phyloP scores from a whole-genome alignment of 2,888 invertebrate genomes.

The Limnephilus marmoratus region DNA sequence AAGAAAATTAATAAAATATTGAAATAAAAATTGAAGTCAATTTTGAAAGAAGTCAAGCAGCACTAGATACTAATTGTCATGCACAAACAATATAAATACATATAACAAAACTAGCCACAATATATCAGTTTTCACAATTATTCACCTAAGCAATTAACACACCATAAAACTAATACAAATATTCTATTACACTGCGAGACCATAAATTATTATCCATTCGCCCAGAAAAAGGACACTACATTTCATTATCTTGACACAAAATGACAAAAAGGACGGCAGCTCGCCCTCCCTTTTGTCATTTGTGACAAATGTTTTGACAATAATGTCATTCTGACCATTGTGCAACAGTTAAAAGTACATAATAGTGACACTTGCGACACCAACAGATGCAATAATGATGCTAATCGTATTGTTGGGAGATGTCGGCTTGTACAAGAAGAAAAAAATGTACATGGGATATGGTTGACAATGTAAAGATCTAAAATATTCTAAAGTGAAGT shows the following conservation, averaged over 20 bases:
- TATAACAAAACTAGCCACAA: neutral
- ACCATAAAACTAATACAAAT: neutral
- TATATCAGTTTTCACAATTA: neutral
- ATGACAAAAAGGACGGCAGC: neutral
- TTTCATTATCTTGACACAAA: neutral
- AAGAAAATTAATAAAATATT: too few relatives aligned
- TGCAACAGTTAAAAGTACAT: conserved; percentile 50
- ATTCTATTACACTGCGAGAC: neutral
- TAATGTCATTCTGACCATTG: conserved; percentile 57
- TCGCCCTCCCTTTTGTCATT: conserved; percentile 43
- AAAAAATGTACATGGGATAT: neutral
- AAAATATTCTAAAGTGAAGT: neutral
- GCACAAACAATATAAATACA: neutral
- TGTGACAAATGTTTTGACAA: conserved; percentile 63
- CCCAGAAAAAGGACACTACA: neutral
- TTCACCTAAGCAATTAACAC: neutral
- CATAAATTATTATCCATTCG: neutral
- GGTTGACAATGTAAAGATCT: neutral
- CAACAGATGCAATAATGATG: conserved; percentile 51
- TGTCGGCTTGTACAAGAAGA: conserved; percentile 16
- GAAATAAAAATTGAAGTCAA: too few relatives aligned
- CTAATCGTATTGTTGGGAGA: conserved; percentile 38
- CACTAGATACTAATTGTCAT: too few relatives aligned
- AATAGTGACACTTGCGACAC: conserved; percentile 52
- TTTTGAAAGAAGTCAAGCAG: too few relatives aligned